A percentile compares a stretch with the other conserved stretches of the same genome.
phyloP scores from a whole-genome alignment of 1,140 invertebrate species.

The Heliconius himera region DNA sequence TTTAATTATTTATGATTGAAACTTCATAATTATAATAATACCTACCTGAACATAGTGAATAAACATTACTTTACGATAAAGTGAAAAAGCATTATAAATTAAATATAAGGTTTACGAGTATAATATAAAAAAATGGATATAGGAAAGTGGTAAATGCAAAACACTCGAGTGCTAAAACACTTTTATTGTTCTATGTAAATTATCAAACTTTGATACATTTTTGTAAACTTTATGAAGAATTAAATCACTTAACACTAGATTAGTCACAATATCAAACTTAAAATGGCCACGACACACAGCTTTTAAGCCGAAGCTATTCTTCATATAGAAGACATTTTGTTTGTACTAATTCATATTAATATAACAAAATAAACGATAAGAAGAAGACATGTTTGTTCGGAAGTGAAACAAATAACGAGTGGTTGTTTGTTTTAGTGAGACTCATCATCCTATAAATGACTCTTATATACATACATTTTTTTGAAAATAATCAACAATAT shows the following conservation, averaged over 20 bases:
- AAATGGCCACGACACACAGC: slow-evolving; percentile 74
- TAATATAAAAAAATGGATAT: no score
- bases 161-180: slow-evolving; percentile 67
- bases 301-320: slow-evolving; percentile 61
- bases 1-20: no score
- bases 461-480: slow-evolving; percentile 47
- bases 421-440: slow-evolving; percentile 52
- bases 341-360: slow-evolving; percentile 70
- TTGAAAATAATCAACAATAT: no score
- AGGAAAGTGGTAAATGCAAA: slow-evolving; percentile 15
- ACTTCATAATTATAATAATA: no score
- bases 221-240: slow-evolving; percentile 68
- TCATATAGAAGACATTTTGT: slow-evolving; percentile 59
- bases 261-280: slow-evolving; percentile 67
- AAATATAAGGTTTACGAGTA: no score
- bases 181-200: slow-evolving; percentile 78
- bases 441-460: slow-evolving; percentile 51
- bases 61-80: no score
- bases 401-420: slow-evolving; percentile 75
- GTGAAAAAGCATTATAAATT: no score
- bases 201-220: slow-evolving; percentile 68
- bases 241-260: slow-evolving; percentile 67
- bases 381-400: slow-evolving; percentile 42
- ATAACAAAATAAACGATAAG: slow-evolving; percentile 55
- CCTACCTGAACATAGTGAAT: no score